Evolutionary conservation across 2,888 invertebrate genomes (phyloP), one percentile per base, ranked within the genome.

Genomic region (Phrixothrix hirtus): DNA sequence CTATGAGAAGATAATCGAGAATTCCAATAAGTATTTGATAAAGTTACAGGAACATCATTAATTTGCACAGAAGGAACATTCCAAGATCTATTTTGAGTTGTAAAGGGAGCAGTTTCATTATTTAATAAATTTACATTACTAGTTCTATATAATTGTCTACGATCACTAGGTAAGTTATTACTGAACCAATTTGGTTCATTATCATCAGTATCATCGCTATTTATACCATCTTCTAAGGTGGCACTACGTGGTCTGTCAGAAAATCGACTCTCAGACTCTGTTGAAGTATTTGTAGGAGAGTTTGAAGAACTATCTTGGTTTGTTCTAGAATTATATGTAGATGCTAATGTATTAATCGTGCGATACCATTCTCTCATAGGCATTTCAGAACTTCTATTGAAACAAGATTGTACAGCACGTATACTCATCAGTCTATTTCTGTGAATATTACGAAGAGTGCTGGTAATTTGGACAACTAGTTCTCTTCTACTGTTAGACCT

Each of bases 11-110:
- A 56, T 14, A 60, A 52, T 14, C 63, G 47, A 1, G 62, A 61
- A 27, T 59, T 61, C 56, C 60, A 60, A 7, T 60, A 55, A 1
- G 62, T 55, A 39, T 57, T 57, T 10, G 67, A 68, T 42, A 78
- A 77, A 7, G 71, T 69, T 1, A 79, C 70, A 0, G 79, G 80
- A n/a, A 81, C 76, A 61, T 85, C 84, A 58, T 84, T 84, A 21
- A 85, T 81, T 60, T 82, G 83, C 62, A 86, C 80, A 7, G 80
- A 71, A 1, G 84, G 84, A 62, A 83, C 77, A 41, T 59, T 63
- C 61, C 62, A 62, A 6, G 48, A 27, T 10, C 57, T 39, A 43
- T 42, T 59, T 32, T 55, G 48, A 9, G 43, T 14, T 3, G 10
- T 27, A 1, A 39, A 21, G 1, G 54, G 16, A 15, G 45, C 38